Evolutionary conservation across 2,888 invertebrate species (phyloP).

Genomic region (Sthenelais limicola): DNA sequence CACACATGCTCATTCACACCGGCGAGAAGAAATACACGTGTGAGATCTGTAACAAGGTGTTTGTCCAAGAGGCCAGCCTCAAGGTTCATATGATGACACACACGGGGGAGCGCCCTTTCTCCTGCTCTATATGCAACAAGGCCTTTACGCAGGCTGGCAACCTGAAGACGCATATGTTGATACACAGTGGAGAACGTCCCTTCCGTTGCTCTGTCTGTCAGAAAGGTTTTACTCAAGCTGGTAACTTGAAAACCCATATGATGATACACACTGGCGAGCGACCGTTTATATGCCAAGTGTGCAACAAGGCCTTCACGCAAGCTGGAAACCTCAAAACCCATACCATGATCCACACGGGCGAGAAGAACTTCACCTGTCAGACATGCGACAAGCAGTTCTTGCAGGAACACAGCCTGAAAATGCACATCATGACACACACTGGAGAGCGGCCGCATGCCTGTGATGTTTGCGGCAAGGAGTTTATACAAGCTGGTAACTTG

Average conservation of each 20-base stretch:
- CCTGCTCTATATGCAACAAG: constrained; percentile 22
- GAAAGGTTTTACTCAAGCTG: constrained; percentile 19
- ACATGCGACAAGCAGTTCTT: constrained; percentile 39
- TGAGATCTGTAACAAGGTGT: constrained; percentile 34
- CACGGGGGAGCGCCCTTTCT: constrained; percentile 42
- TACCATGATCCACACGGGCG: constrained; percentile 28
- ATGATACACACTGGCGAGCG: constrained; percentile 32
- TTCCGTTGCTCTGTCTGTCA: constrained; percentile 17
- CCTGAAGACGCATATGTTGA: constrained; percentile 34
- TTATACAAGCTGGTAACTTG: constrained; percentile 22
- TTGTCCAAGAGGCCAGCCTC: constrained; percentile 25
- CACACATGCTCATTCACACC: constrained; percentile 42
- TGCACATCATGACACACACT: constrained; percentile 28
- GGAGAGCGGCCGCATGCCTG: constrained; percentile 30
- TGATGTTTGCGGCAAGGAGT: constrained; percentile 38
- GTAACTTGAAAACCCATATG: constrained; percentile 33
- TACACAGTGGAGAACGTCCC: constrained; percentile 27
- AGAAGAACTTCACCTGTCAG: constrained; percentile 30
- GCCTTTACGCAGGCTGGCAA: constrained; percentile 28
- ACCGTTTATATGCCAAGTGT: constrained; percentile 29
- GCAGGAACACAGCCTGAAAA: constrained; percentile 15
- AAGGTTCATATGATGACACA: constrained; percentile 41
- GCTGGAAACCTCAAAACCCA: constrained; percentile 30
- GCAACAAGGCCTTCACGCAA: constrained; percentile 34
- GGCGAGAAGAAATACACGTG: constrained; percentile 40